A percentile compares a stretch with the other conserved stretches of the same genome.
phyloP scores from a whole-genome alignment of 2,888 invertebrate species.

The Tupiocoris notatus region DNA sequence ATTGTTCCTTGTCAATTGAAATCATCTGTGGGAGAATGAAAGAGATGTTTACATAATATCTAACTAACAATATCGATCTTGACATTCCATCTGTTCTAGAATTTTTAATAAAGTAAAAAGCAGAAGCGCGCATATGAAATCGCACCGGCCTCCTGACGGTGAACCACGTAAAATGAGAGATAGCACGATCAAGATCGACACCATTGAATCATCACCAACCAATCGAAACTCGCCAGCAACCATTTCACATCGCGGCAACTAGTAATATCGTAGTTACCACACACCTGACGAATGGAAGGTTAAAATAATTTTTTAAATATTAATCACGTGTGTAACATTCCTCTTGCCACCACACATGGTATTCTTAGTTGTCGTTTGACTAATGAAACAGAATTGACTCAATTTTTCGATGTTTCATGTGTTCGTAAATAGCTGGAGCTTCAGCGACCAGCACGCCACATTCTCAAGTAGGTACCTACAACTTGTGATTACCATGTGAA shows the following conservation, averaged over 20 bases:
- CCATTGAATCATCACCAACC: slow-evolving; percentile 11
- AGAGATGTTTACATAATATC: no score
- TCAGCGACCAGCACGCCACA: not conserved
- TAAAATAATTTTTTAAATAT: not conserved
- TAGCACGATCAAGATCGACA: slow-evolving; percentile 48
- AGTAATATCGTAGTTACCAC: slow-evolving; percentile 21
- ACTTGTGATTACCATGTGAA: no score
- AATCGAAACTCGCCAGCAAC: slow-evolving; percentile 17
- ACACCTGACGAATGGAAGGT: not conserved
- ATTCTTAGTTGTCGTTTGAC: no score
- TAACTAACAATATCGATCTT: no score
- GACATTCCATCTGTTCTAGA: slow-evolving; percentile 73
- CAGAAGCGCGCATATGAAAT: slow-evolving; percentile 99
- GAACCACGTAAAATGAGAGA: slow-evolving; percentile 69
- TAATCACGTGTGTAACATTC: no score
- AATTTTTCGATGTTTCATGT: not conserved
- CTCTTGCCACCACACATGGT: no score
- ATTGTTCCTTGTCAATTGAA: no score
- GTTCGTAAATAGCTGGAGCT: not conserved
- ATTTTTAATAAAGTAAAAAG: slow-evolving; percentile 97
- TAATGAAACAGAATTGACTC: not conserved
- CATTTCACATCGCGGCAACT: slow-evolving; percentile 19
- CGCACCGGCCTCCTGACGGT: slow-evolving; percentile 87
- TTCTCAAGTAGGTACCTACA: not conserved
- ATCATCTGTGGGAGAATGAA: no score